A percentile compares a stretch with the other conserved stretches of the same genome.
phyloP scores from a whole-genome alignment of 1,140 invertebrate species.

The Telenomus remus region DNA sequence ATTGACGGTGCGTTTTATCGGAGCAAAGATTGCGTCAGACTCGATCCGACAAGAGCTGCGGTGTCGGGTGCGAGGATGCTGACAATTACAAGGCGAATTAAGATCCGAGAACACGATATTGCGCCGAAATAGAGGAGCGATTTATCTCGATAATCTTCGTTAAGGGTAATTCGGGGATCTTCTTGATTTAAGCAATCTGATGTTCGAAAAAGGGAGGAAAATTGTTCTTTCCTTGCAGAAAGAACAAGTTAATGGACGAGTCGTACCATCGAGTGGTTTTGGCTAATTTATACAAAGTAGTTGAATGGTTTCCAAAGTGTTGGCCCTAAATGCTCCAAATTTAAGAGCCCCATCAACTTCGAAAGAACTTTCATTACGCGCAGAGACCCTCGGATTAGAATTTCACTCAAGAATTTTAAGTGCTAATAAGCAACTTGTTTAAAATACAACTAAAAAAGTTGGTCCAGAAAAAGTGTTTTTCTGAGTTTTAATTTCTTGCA shows the following conservation, averaged over 20 bases:
- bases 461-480: neutral
- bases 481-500: neutral
- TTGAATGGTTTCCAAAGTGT: constrained; percentile 1
- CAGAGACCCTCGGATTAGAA: neutral
- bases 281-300: constrained; percentile 17
- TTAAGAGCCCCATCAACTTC: neutral
- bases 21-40: constrained; percentile 56
- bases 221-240: constrained; percentile 9
- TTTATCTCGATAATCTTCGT: constrained; percentile 28
- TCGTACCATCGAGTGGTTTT: constrained; percentile 9
- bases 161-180: constrained; percentile 19
- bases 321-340: neutral
- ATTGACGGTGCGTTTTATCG: constrained; percentile 63
- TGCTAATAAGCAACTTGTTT: too few relatives aligned
- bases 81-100: constrained; percentile 38
- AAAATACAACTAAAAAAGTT: too few relatives aligned
- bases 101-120: constrained; percentile 17
- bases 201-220: constrained; percentile 8
- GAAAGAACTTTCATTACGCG: neutral
- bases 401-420: neutral
- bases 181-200: constrained; percentile 13
- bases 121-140: constrained; percentile 9
- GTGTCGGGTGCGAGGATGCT: constrained; percentile 3
- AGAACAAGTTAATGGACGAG: constrained; percentile 4
- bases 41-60: constrained; percentile 34